These are phyloP conservation scores for Notarius quadriscutis DNA, from an alignment of 2,113 vertebrate species.

Conservation along the genomic window DNA sequence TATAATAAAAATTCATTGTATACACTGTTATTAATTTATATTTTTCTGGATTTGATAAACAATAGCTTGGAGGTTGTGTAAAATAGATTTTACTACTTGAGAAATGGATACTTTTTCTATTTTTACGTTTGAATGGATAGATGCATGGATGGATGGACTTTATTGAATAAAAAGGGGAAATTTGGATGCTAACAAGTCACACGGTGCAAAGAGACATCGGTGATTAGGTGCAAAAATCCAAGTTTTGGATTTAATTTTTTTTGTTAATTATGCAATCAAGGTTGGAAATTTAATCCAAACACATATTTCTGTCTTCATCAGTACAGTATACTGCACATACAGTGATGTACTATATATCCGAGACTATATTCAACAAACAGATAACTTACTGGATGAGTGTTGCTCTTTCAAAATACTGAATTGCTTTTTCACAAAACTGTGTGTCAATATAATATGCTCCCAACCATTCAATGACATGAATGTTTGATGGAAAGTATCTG, in stretches of 20 bases:
- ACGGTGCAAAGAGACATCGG: not conserved
- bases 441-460: slow-evolving; percentile 94
- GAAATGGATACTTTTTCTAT: not conserved
- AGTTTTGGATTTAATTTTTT: not conserved
- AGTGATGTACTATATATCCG: not conserved
- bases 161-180: not conserved
- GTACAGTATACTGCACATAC: not conserved
- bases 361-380: slow-evolving; percentile 1
- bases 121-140: not conserved
- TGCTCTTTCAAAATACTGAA: slow-evolving; percentile 97
- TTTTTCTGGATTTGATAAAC: not conserved
- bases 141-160: not conserved
- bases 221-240: not conserved
- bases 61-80: not conserved
- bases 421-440: slow-evolving; percentile 97
- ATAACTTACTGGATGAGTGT: slow-evolving; percentile 93
- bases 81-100: not conserved
- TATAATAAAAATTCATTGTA: not conserved
- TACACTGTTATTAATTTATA: not conserved
- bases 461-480: slow-evolving; percentile 95
- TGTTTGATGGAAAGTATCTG: slow-evolving; percentile 93
- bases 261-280: not conserved
- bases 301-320: not conserved
- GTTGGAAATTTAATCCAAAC: not conserved
- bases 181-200: not conserved